A percentile compares a stretch with the other conserved stretches of the same genome.
Evolutionary conservation across 2,113 vertebrate genomes (phyloP).

Genomic region (Corythaixoides concolor): DNA sequence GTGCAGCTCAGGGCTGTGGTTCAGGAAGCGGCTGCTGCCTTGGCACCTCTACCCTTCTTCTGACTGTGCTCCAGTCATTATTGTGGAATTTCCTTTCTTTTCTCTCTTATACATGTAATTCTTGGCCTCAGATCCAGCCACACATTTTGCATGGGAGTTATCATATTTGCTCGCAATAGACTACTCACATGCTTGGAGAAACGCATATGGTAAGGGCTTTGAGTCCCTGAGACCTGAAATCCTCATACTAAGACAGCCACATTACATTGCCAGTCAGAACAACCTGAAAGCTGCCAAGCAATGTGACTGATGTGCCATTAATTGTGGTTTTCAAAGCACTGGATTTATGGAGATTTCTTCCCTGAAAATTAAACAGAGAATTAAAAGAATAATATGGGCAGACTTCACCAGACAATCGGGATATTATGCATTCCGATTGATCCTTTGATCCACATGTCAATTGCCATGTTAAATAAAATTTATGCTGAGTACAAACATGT

Average conservation of each 20-base stretch:
- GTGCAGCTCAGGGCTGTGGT: neutral
- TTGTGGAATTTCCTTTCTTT: constrained; percentile 26
- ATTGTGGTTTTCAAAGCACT: neutral
- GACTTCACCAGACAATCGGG: neutral
- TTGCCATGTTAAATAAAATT: neutral
- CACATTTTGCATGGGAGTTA: neutral
- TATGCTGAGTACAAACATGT: neutral
- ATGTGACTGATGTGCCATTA: neutral
- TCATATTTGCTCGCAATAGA: neutral
- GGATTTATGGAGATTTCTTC: neutral
- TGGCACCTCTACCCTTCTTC: neutral
- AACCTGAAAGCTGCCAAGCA: neutral
- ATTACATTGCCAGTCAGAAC: neutral
- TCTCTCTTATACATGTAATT: neutral
- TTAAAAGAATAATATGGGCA: neutral
- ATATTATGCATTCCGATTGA: neutral
- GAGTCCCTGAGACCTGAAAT: neutral
- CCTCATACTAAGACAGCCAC: neutral
- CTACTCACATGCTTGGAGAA: neutral
- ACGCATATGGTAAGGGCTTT: neutral
- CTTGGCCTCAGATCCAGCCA: neutral
- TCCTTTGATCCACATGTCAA: neutral
- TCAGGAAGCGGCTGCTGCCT: neutral
- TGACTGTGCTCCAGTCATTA: neutral
- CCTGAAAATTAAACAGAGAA: neutral